Conservation (phyloP, 2,888 invertebrate genomes). For the Digitonthophagus gazella region DNA sequence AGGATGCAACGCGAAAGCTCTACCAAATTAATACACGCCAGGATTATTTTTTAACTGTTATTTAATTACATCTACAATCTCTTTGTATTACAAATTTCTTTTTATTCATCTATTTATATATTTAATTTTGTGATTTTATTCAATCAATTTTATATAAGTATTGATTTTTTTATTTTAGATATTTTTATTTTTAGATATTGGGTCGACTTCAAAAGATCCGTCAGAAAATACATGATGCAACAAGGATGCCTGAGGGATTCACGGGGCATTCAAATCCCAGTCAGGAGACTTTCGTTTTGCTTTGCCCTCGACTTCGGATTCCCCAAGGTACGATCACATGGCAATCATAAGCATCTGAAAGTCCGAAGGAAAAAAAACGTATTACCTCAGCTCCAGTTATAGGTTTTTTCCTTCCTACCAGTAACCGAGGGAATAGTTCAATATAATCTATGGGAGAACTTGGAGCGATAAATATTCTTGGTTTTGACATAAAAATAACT, state of each 20-base stretch:
- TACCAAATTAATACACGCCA: neutral
- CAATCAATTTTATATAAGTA: too few relatives aligned
- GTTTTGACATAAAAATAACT: neutral
- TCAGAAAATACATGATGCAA: neutral
- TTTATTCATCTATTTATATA: too few relatives aligned
- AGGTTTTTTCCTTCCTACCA: neutral
- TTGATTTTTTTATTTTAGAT: too few relatives aligned
- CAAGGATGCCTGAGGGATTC: neutral
- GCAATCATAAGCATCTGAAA: constrained; percentile 41
- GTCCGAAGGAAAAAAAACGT: constrained; percentile 23
- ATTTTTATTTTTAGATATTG: too few relatives aligned
- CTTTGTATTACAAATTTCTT: too few relatives aligned
- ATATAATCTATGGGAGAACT: neutral
- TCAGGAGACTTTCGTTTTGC: constrained; percentile 33
- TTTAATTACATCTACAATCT: neutral
- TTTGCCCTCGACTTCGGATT: constrained; percentile 36
- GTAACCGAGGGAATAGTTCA: neutral
- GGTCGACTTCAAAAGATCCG: neutral
- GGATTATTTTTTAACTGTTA: neutral
- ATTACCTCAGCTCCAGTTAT: neutral
- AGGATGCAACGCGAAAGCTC: neutral
- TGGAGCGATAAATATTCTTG: neutral
- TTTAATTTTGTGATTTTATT: too few relatives aligned
- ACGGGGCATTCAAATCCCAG: constrained; percentile 35
- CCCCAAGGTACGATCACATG: constrained; percentile 48